A percentile compares a stretch with the other conserved stretches of the same genome.
phyloP scores from a whole-genome alignment of 2,888 invertebrate species.

The Byasa hedistus region DNA sequence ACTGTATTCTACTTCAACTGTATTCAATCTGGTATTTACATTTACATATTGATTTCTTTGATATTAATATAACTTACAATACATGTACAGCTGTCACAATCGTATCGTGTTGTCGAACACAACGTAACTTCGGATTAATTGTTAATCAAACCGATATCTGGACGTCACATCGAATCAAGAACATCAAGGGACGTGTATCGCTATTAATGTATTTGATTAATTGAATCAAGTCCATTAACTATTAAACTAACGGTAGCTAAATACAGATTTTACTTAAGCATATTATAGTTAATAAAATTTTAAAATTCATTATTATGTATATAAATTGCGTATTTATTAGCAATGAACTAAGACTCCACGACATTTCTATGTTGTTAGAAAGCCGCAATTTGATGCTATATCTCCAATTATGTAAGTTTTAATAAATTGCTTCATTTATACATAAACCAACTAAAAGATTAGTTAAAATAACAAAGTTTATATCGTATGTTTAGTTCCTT shows the following conservation, averaged over 20 bases:
- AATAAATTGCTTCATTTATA: no score
- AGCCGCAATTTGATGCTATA: no score
- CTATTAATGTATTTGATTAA: not conserved
- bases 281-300: not conserved
- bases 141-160: conserved; percentile 1
- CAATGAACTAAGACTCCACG: no score
- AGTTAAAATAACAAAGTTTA: no score
- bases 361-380: no score
- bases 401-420: no score
- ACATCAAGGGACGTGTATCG: not conserved
- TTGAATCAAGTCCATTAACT: not conserved
- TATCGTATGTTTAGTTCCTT: no score
- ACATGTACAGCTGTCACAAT: not conserved
- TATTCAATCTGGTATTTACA: no score
- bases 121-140: not conserved
- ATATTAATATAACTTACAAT: not conserved
- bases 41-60: not conserved
- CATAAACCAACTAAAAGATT: no score
- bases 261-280: not conserved
- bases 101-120: not conserved
- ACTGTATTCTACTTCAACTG: no score
- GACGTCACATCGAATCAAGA: not conserved
- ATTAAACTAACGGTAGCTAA: not conserved
- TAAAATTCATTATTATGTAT: not conserved
- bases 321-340: no score